Evolutionary conservation across 92 coral and sea anemone genomes (phyloP).

Genomic region (Zoanthus solanderi): DNA sequence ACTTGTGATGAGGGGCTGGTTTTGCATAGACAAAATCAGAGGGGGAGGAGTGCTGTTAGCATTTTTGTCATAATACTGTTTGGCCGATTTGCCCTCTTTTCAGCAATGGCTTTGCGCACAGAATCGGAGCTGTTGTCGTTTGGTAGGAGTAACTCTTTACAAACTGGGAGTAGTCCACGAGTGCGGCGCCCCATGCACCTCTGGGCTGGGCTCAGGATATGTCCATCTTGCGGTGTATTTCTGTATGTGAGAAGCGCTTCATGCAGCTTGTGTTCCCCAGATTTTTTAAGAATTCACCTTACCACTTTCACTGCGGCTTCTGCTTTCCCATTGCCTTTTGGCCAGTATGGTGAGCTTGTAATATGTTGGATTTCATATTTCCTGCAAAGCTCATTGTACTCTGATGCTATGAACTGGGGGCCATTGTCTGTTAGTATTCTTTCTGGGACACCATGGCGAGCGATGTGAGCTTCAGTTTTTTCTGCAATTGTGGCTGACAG

Average conservation of each 20-base stretch:
- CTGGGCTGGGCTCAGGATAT: conserved; percentile 55
- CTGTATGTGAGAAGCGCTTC: background rate
- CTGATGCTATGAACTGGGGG: conserved; percentile 52
- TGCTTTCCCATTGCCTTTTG: conserved; percentile 46
- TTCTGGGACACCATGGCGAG: background rate
- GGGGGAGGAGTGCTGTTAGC: conserved; percentile 8
- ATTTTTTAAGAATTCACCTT: conserved; percentile 24
- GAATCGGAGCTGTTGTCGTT: conserved; percentile 26
- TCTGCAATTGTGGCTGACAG: conserved; percentile 31
- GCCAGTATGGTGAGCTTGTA: conserved; percentile 47
- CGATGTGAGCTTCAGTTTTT: conserved; percentile 47
- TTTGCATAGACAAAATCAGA: conserved; percentile 44
- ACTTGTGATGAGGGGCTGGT: conserved; percentile 58
- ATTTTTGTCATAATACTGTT: conserved; percentile 41
- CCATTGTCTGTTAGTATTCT: conserved; percentile 43
- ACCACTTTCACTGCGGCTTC: conserved; percentile 54
- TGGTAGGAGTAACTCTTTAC: conserved; percentile 44
- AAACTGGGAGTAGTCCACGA: conserved; percentile 47
- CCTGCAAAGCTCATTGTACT: conserved; percentile 1
- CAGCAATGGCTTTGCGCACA: conserved; percentile 20
- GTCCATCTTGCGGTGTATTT: background rate
- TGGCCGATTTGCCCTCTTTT: conserved; percentile 9
- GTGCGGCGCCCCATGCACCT: conserved; percentile 46
- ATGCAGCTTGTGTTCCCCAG: conserved; percentile 27
- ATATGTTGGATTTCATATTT: no score